Evolutionary conservation across 2,888 invertebrate genomes (phyloP), one percentile per base, ranked within the genome.

Genomic region (Platypus cylindrus): DNA sequence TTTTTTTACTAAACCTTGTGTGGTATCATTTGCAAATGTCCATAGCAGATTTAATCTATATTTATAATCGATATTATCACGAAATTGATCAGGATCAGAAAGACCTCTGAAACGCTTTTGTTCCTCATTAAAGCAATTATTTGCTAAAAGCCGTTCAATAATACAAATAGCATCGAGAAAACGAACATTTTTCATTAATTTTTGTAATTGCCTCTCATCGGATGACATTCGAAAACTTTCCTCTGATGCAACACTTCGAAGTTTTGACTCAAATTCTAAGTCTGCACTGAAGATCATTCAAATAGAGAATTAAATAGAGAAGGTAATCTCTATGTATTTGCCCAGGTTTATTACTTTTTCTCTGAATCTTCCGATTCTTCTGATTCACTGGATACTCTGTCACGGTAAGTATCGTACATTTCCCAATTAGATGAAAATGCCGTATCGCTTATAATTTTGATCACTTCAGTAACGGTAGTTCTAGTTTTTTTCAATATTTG

Each of bases 401-500:
- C 63, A 17, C 70, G 48, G 30, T 73, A 79, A 0, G 76, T 78
- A 50, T 84, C 84, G 48, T 73, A 73, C 74, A 84, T 80, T 47
- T 83, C 79, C 71, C 81, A 85, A 50, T 75, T 66, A 1, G 81
- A 81, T 0, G 80, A 82, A 52, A 76, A 79, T 0, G 74, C 67
- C 2, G 65, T 65, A 3, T 31, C 40, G 11, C 68, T 71, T 34
- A 63, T 59, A 1, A 68, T 66, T 36, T 41, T 45, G 7, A 40
- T 25, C 24, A 39, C 11, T 36, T 45, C 38, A n/a, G 45, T 39
- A 27, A 73, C 66, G 0, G 78, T 78, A 37, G 71, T 68, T 9
- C 79, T 65, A 0, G 74, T 67, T 55, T 83, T 84, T 8, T 64
- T 65, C 4, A 79, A 61, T 17, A 65, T 57, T 26, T 63, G 64